Conservation (phyloP, 2,797 vertebrate species). For the Neostethus bicornis region DNA sequence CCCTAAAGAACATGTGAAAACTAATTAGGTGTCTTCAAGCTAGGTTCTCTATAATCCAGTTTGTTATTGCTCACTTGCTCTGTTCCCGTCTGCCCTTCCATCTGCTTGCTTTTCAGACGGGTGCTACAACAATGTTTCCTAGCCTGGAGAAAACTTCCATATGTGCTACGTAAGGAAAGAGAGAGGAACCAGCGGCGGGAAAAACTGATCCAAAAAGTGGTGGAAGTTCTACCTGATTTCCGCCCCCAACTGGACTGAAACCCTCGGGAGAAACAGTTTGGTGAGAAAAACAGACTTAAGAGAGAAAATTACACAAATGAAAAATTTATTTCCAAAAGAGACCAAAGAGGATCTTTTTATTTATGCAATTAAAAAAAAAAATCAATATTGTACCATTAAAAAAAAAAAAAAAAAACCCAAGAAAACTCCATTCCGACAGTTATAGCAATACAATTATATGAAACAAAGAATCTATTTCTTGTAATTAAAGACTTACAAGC, state of each 20-base stretch:
- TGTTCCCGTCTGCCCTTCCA: conserved; percentile 46
- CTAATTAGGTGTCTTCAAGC: conserved; percentile 54
- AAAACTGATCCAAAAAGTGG: conserved; percentile 84
- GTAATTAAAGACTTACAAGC: conserved; percentile 6
- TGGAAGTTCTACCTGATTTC: conserved; percentile 90
- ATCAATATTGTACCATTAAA: conserved; percentile 24
- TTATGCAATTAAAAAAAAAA: conserved; percentile 50
- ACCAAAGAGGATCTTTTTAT: conserved; percentile 10
- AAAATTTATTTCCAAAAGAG: conserved; percentile 1
- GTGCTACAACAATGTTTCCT: conserved; percentile 70
- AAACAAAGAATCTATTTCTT: conserved; percentile 13
- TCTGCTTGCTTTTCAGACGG: conserved; percentile 76
- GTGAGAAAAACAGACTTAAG: conserved; percentile 1
- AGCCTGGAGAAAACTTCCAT: conserved; percentile 83
- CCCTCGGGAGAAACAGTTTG: conserved; percentile 16
- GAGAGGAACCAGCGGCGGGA: conserved; percentile 82
- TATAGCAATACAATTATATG: background rate
- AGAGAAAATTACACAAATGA: conserved; percentile 1
- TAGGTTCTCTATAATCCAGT: conserved; percentile 44
- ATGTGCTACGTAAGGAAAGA: conserved; percentile 78
- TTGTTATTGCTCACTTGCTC: conserved; percentile 51
- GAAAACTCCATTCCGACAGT: conserved; percentile 11
- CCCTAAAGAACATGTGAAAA: conserved; percentile 45
- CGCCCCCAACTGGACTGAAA: conserved; percentile 39
- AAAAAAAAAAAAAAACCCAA: conserved; percentile 14